Conservation (phyloP, 1,140 invertebrate genomes). For the Drosophila repletoides region DNA sequence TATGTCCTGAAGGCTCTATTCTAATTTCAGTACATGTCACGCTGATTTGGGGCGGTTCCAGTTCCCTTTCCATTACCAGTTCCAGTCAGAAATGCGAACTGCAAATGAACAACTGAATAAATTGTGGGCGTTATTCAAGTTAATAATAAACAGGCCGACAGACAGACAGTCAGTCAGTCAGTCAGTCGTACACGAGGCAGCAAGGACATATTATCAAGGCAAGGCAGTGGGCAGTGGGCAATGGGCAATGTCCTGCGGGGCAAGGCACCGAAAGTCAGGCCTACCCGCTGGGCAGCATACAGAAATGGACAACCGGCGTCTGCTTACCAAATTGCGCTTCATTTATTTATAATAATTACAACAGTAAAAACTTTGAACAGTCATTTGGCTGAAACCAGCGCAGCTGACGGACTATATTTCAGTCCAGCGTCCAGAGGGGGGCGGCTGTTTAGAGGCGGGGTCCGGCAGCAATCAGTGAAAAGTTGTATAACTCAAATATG, state of each 20-base stretch:
- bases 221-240: no score
- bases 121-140: conserved; percentile 61
- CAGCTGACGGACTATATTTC: conserved; percentile 35
- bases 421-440: not conserved
- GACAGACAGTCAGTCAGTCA: not conserved
- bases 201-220: conserved; percentile 9
- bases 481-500: conserved; percentile 57
- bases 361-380: conserved; percentile 76
- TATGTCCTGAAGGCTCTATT: conserved; percentile 5
- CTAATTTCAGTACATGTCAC: conserved; percentile 39
- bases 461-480: conserved; percentile 22
- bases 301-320: conserved; percentile 20
- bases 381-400: conserved; percentile 53
- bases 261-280: not conserved
- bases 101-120: conserved; percentile 60
- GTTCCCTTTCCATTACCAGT: conserved; percentile 5
- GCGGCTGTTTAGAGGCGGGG: not conserved
- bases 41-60: conserved; percentile 13
- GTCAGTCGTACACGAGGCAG: not conserved
- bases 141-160: conserved; percentile 53
- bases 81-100: conserved; percentile 44
- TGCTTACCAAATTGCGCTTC: conserved; percentile 71
- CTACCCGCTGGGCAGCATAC: not conserved
- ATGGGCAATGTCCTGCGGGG: not conserved
- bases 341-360: conserved; percentile 81